phyloP scores from a whole-genome alignment of 2,113 vertebrate genomes.

The Maccullochella peelii region DNA sequence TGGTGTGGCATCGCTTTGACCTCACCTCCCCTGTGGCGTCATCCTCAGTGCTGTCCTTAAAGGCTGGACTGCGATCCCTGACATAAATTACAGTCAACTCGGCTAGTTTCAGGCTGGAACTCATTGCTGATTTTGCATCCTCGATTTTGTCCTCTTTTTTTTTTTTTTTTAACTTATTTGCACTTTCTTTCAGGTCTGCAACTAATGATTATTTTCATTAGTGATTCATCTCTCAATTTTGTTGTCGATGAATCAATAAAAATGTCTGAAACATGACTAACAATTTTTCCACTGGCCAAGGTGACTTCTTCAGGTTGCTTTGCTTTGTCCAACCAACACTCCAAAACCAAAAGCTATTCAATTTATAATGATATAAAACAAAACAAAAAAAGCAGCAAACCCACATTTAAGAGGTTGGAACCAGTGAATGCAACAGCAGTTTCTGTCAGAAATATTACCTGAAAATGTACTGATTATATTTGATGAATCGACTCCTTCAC shows the following conservation, averaged over 20 bases:
- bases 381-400: not conserved
- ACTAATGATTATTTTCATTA: not conserved
- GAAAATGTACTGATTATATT: not conserved
- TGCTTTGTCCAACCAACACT: not conserved
- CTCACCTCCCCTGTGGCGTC: not conserved
- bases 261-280: not conserved
- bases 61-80: not conserved
- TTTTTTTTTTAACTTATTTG: not conserved
- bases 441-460: not conserved
- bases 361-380: not conserved
- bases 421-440: not conserved
- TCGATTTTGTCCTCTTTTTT: not conserved
- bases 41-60: slow-evolving; percentile 2
- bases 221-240: not conserved
- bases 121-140: slow-evolving; percentile 1
- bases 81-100: slow-evolving; percentile 1
- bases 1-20: slow-evolving; percentile 14
- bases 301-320: not conserved
- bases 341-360: not conserved
- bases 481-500: not conserved
- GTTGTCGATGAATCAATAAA: not conserved
- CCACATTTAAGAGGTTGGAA: not conserved
- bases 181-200: not conserved
- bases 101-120: not conserved
- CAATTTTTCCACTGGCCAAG: not conserved